phyloP scores from a whole-genome alignment of 2,797 vertebrate species.

The Lepilemur septentrionalis region DNA sequence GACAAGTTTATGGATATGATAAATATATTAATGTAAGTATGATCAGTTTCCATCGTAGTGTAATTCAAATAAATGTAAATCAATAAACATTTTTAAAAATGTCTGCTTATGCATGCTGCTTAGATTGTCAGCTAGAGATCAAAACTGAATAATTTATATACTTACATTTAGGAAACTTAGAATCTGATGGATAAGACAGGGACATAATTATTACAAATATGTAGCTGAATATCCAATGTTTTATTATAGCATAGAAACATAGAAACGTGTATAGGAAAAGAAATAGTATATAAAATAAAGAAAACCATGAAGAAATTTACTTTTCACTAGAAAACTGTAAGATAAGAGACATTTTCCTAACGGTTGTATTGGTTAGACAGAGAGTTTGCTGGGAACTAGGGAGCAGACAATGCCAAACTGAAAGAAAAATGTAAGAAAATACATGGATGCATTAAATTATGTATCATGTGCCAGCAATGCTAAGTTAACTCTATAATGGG shows the following conservation, averaged over 20 bases:
- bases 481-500: not conserved
- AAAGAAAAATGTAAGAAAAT: not conserved
- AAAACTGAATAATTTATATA: not conserved
- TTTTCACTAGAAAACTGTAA: not conserved
- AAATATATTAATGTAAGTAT: not conserved
- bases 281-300: not conserved
- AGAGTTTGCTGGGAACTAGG: not conserved
- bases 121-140: not conserved
- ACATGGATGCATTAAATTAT: not conserved
- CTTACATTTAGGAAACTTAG: not conserved
- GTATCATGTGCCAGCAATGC: not conserved
- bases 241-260: not conserved
- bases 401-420: not conserved
- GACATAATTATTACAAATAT: not conserved
- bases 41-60: not conserved
- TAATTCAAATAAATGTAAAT: not conserved
- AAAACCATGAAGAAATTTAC: not conserved
- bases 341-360: not conserved
- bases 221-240: not conserved
- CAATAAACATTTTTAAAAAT: not conserved
- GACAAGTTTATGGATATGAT: not conserved
- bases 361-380: not conserved
- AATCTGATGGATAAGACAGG: not conserved
- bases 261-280: not conserved
- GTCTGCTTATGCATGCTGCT: not conserved